Percentiles rank a stretch among this genome's conserved stretches.
phyloP scores from a whole-genome alignment of 2,888 invertebrate species.

The Gari tellinella region DNA sequence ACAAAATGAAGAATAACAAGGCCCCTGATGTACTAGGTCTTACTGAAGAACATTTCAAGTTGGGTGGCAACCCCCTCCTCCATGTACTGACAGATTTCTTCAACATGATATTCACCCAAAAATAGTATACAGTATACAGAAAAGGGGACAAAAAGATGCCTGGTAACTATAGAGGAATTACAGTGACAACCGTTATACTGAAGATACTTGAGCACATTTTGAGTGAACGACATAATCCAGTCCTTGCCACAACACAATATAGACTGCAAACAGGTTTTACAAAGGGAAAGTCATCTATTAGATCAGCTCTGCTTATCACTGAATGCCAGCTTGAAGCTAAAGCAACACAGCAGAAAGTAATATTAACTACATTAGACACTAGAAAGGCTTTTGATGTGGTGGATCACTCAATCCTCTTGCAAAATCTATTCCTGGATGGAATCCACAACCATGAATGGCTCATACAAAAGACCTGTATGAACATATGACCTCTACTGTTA shows the following conservation, averaged over 20 bases:
- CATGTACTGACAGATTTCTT: background rate
- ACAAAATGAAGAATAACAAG: conserved; percentile 18
- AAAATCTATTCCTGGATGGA: conserved; percentile 9
- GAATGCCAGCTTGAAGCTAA: conserved; percentile 15
- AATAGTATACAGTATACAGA: background rate
- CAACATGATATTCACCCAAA: background rate
- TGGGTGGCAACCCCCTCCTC: background rate
- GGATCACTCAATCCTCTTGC: conserved; percentile 8
- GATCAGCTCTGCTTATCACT: conserved; percentile 5
- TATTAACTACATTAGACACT: conserved; percentile 6
- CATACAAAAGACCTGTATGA: conserved; percentile 1
- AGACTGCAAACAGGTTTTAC: conserved; percentile 19
- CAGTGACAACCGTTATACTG: conserved; percentile 9
- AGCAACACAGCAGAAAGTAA: background rate
- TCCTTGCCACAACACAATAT: background rate
- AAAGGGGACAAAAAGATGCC: conserved; percentile 10
- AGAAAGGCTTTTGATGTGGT: conserved; percentile 16
- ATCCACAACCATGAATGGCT: background rate
- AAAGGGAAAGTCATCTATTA: conserved; percentile 9
- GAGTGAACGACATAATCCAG: background rate
- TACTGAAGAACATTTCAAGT: conserved; percentile 10
- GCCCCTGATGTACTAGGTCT: conserved; percentile 7
- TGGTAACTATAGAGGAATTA: conserved; percentile 20
- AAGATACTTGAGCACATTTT: conserved; percentile 4
- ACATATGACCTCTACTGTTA: conserved; percentile 2